Base-by-base conservation (phyloP, 2,888 invertebrate genomes). In the Cantharis rufa region DNA sequence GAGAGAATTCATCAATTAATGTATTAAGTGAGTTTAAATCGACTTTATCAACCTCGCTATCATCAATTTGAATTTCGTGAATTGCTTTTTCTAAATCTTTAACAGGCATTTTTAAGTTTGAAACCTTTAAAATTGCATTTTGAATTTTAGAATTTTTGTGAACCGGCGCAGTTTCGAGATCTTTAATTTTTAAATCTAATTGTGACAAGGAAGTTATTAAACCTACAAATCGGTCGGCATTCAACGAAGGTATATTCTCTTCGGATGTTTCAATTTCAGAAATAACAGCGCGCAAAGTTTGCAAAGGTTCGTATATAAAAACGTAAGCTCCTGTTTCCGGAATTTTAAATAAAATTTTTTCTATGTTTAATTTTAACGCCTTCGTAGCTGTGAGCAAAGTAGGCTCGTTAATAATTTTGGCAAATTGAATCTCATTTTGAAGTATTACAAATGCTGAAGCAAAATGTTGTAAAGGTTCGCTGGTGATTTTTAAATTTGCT, bases 371-470 rank as follows among this genome's bases (percentile, higher is more conserved):
- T 66, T 66, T 66, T 1, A 66, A n/a, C 4, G 64, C 21, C 13
- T 18, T 66, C 10, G 64, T 66, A 4, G 64, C 64, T 21, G n/a
- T 21, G 1, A 66, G 64, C n/a, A 66, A 21, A 66, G 24, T n/a
- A 9, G 64, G 64, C 21, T 66, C 7, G 13, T 66, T 13, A 21
- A 66, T 66, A 24, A 69, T 27, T 69, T 69, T n/a, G 27, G 69
- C 15, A 28, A 71, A 71, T 66, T 62, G 64, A 18, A 75, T 21
- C 10, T 66, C 66, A 21, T 15, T 75, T 16, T 71, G 18, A 61
- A 75, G 66, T 15, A 24, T 28, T 9, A 64, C 4, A 16, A 71
- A 61, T 13, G 24, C 27, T 1, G 66, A 66, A 66, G 64, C 64
- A 16, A 75, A 48, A n/a, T 15, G n/a, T 28, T 71, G 70, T 7